phyloP scores from a whole-genome alignment of 2,797 vertebrate species.

The Spatula versicolor region DNA sequence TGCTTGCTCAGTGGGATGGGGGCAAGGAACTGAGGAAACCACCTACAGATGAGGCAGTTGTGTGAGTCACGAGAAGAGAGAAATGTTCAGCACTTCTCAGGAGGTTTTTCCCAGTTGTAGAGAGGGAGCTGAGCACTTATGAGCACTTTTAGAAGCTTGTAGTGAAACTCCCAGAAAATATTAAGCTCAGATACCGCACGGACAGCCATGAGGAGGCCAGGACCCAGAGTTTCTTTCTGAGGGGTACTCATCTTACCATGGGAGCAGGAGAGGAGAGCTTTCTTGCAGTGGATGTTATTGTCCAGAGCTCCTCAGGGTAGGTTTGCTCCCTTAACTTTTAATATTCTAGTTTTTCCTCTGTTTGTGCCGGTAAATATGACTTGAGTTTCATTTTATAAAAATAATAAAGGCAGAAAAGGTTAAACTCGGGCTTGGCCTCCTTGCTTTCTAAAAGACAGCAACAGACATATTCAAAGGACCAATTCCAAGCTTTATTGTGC shows the following conservation, averaged over 20 bases:
- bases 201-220: neutral
- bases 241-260: neutral
- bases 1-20: conserved; percentile 5
- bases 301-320: neutral
- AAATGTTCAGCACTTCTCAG: conserved; percentile 12
- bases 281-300: neutral
- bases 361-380: conserved; percentile 38
- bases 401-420: conserved; percentile 65
- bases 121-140: neutral
- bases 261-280: neutral
- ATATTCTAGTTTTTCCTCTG: conserved; percentile 32
- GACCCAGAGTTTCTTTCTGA: neutral
- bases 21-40: conserved; percentile 60
- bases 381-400: conserved; percentile 40
- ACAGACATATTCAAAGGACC: conserved; percentile 69
- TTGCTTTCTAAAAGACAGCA: conserved; percentile 61
- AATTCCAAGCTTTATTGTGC: conserved; percentile 69
- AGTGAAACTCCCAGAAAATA: conserved; percentile 14
- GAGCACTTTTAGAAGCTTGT: neutral
- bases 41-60: conserved; percentile 44
- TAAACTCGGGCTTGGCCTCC: conserved; percentile 67
- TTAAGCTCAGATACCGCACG: neutral
- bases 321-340: conserved; percentile 32
- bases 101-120: neutral
- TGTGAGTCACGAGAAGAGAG: conserved; percentile 31